Base-by-base conservation (phyloP, 1,140 invertebrate species). In the Diabrotica virgifera region DNA sequence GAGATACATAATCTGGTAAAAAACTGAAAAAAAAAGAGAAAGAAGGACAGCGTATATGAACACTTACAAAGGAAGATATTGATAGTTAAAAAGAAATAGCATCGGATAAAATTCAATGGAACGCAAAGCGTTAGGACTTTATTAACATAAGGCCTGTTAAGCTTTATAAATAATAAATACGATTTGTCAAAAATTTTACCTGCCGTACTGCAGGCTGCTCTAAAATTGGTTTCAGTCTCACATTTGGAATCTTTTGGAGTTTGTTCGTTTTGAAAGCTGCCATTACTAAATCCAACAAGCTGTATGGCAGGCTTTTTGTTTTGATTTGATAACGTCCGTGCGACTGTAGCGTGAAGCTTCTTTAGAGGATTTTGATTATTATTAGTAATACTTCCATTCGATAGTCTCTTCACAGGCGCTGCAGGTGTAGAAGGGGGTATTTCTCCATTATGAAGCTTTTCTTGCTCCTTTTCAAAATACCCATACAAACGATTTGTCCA, bases 401-500 rank as follows among this genome's bases (percentile, higher is more conserved):
- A 66, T 52, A 61, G 11, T 51, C 62, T 66, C 62, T 71, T 70
- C 13, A 62, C 69, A 5, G 65, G 54, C 36, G 56, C 57, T 14
- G 68, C 59, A 46, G 63, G 53, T n/a, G 36, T 36, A 24, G 72
- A 69, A 5, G 80, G 71, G 10, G 76, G 76, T 2, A 85, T 80
- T 59, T 89, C 85, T 1, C 84, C 82, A 7, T 84, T 84, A 64
- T 91, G 89, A 2, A 92, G 78, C 66, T 87, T 87, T 52, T 87
- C 84, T 73, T 92, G 89, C 77, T 93, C 89, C 59, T 84, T 84
- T 71, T 95, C 90, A 72, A 97, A 97, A 78, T 95, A 96, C 1
- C 89, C 85, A 73, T 96, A 93, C 0, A 98, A 80, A 4, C 89
- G 84, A 73, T 94, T 95, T 0, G 96, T 98, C 96, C 96, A 98